Evolutionary conservation across 2,113 vertebrate species (phyloP), one percentile per base, ranked within the genome.

Genomic region (Manacus vitellinus): DNA sequence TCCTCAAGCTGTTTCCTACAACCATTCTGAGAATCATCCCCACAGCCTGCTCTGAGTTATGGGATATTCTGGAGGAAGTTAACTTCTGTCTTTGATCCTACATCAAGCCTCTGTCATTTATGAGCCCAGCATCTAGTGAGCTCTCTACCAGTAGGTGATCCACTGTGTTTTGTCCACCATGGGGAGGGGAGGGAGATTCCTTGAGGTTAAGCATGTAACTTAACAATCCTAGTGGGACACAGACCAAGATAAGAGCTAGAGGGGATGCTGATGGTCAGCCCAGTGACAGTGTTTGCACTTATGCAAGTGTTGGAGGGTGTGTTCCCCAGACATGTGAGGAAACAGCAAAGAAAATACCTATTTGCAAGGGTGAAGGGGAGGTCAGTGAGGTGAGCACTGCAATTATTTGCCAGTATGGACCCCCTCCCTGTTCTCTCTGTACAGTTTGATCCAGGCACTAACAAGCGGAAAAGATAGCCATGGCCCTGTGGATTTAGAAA

Each of bases 311-410:
- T 55, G 58, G 47, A 95, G 80, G 76, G 84, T 71, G 73, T 84
- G 86, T 92, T 92, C 43, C 30, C 27, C 65, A 81, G 68, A 81
- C 77, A 89, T 47, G 39, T 78, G 84, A 95, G 90, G 47, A 96
- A 94, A 89, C 27, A 68, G 68, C 61, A 87, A 91, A 83, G 46
- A 85, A 95, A 93, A 92, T 47, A 74, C 3, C 56, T 89, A 16
- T 89, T 95, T 91, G 65, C 31, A 87, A 84, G 46, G 91, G 73
- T 87, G 84, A 95, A 89, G 51, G 44, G 84, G 27, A 96, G 91
- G 84, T 94, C 91, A 91, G 56, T 1, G 14, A 92, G 47, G 78
- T 71, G 68, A 95, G 4, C 35, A 6, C 46, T 91, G 49, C 30
- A 83, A 62, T 92, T 76, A 83, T 78, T 94, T 96, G 63, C 47